Percentiles rank a stretch among this genome's conserved stretches.
Evolutionary conservation across 2,113 vertebrate species (phyloP).

Genomic region (Podarcis cretensis): DNA sequence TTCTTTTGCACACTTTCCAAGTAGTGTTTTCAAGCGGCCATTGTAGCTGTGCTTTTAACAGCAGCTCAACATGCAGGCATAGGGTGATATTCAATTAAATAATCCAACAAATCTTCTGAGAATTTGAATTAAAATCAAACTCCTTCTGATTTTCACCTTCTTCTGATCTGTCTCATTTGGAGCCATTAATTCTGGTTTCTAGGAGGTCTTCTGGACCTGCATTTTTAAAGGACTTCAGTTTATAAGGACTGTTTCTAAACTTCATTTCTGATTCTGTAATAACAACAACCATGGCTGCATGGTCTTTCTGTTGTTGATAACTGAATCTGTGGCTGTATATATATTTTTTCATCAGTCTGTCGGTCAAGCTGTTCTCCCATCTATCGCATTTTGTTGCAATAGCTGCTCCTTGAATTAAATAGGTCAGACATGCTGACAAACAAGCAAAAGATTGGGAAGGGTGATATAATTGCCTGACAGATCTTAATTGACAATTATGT

Average conservation of each 20-base stretch:
- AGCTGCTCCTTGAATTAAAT: conserved; percentile 31
- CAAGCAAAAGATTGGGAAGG: conserved; percentile 18
- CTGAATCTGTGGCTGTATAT: neutral
- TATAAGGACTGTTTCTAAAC: neutral
- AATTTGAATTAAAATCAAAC: neutral
- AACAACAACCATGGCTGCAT: neutral
- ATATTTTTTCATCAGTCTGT: neutral
- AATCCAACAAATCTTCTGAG: neutral
- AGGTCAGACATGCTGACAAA: neutral
- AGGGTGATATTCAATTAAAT: too few species aligned
- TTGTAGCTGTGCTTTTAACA: too few species aligned
- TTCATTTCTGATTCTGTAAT: neutral
- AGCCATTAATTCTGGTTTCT: neutral
- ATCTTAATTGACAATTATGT: conserved; percentile 7
- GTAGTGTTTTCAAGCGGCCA: too few species aligned
- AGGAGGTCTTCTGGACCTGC: neutral
- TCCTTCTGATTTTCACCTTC: neutral
- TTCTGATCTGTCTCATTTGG: too few species aligned
- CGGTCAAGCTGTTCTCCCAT: neutral
- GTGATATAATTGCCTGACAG: conserved; percentile 28
- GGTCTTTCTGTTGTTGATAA: neutral
- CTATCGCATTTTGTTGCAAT: neutral
- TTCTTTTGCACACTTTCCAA: neutral
- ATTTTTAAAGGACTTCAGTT: neutral
- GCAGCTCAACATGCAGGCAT: too few species aligned